These are phyloP conservation scores for Chelon labrosus DNA, from an alignment of 2,797 vertebrate species.

Conservation along the genomic window DNA sequence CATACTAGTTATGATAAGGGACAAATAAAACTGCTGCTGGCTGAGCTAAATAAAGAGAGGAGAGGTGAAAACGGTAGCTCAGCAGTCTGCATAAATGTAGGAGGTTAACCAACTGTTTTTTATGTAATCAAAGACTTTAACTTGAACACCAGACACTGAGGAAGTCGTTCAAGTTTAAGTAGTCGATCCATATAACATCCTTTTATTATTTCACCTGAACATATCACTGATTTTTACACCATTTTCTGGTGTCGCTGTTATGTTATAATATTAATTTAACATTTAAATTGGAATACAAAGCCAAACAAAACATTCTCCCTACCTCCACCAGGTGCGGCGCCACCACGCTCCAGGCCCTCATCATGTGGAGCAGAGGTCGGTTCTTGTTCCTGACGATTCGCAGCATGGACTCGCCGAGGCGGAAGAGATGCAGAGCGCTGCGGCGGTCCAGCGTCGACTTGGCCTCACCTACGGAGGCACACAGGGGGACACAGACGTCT, in stretches of 20 bases:
- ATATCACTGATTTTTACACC: too few species aligned
- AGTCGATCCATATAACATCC: too few species aligned
- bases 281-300: too few species aligned
- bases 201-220: too few species aligned
- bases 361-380: slow-evolving; percentile 92
- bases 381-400: slow-evolving; percentile 91
- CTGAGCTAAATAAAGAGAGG: background rate
- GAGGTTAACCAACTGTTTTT: background rate
- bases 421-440: slow-evolving; percentile 94
- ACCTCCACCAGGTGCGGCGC: slow-evolving; percentile 97
- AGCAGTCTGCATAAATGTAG: background rate
- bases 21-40: too few species aligned
- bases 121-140: background rate
- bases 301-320: background rate
- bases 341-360: slow-evolving; percentile 96
- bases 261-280: too few species aligned
- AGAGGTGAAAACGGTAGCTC: background rate
- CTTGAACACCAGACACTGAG: background rate
- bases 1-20: too few species aligned
- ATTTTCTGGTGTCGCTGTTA: too few species aligned
- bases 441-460: slow-evolving; percentile 91
- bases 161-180: too few species aligned
- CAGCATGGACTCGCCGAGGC: slow-evolving; percentile 95
- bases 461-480: slow-evolving; percentile 86
- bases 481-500: background rate